Percentiles rank a stretch among this genome's conserved stretches.
These are phyloP conservation scores for Alloscopus bannaensis DNA, from an alignment of 2,888 invertebrate species.

Conservation along the genomic window DNA sequence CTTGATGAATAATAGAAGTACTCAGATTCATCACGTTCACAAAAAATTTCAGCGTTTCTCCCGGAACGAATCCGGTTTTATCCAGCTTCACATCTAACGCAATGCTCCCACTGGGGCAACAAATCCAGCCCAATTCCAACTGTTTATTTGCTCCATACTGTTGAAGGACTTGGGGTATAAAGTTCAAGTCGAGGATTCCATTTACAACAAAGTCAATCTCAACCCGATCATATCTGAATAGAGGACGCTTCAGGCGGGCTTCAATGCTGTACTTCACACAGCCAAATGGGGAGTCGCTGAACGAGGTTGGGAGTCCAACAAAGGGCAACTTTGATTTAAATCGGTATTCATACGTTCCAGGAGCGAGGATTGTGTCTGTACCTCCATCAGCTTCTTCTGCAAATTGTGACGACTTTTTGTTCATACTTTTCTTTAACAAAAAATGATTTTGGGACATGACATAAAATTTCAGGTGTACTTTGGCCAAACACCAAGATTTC, in stretches of 20 bases:
- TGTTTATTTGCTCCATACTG: slow-evolving; percentile 3
- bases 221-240: slow-evolving; percentile 34
- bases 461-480: slow-evolving; percentile 24
- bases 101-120: slow-evolving; percentile 23
- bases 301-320: slow-evolving; percentile 14
- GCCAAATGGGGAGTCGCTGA: slow-evolving; percentile 21
- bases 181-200: slow-evolving; percentile 30
- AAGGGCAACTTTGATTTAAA: slow-evolving; percentile 8
- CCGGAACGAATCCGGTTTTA: slow-evolving; percentile 25
- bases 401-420: neutral
- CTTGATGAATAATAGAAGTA: neutral
- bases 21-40: slow-evolving; percentile 22
- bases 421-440: slow-evolving; percentile 1
- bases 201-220: slow-evolving; percentile 36
- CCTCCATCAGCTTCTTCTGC: slow-evolving; percentile 29
- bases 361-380: neutral
- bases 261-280: slow-evolving; percentile 34
- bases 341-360: slow-evolving; percentile 3
- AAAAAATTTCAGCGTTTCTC: slow-evolving; percentile 18
- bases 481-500: slow-evolving; percentile 43
- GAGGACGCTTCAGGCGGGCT: slow-evolving; percentile 26
- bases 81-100: slow-evolving; percentile 11
- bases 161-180: neutral
- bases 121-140: slow-evolving; percentile 32
- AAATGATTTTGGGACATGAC: neutral